Base-by-base conservation (phyloP, 2,797 vertebrate species). In the Masticophis lateralis region DNA sequence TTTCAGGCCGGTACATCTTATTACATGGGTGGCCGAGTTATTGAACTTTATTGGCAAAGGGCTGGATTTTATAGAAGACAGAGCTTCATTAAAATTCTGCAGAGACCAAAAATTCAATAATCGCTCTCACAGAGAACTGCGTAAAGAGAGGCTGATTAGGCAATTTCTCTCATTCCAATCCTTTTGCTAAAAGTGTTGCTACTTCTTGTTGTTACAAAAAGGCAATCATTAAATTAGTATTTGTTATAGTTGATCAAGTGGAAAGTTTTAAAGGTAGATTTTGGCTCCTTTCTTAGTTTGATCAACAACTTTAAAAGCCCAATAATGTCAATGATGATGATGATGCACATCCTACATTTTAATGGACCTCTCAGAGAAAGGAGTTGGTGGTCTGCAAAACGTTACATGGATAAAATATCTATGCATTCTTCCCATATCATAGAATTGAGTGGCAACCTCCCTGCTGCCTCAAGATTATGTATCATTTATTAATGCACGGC, bases 31-130 rank as follows among this genome's bases (percentile, higher is more conserved):
- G 98, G 97, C 98, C 98, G 91, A 97, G 97, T 98, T 98, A 98
- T 98, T 98, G 98, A 98, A 98, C 98, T 96, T 95, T 97, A 98
- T 98, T 98, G 98, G 98, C 98, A 98, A 97, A 98, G 94, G 96
- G 95, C 94, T 97, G 96, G 96, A 97, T 98, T 98, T 98, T 98
- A 97, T 96, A 98, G 98, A 98, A 98, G 97, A 97, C 90, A 9
- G 97, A 98, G 97, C 98, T 98, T 98, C 98, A 98, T 99, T 98
- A 98, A 98, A 98, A 98, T 98, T 98, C 98, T 98, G 97, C 97
- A 97, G 98, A 98, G 98, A 97, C 98, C 97, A 97, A 98, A 98
- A 98, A 98, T 98, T 98, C 98, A 98, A 98, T 98, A 98, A 98
- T 98, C 98, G 98, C 98, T 97, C 97, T 98, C 97, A 97, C 97